Evolutionary conservation across 1,140 invertebrate species (phyloP).

Genomic region (Zaprionus camerounensis): DNA sequence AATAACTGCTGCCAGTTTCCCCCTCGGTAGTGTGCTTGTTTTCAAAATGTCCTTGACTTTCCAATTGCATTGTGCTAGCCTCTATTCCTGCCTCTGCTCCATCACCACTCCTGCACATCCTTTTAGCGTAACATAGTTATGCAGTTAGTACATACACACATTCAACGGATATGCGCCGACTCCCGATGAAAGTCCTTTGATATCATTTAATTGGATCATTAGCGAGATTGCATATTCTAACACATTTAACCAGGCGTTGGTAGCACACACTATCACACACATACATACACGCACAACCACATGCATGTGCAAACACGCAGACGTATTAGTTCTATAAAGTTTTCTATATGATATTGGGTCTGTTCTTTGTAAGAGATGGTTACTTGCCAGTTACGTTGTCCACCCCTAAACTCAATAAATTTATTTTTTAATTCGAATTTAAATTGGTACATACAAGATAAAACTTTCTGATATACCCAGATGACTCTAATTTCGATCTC

Average conservation of each 20-base stretch:
- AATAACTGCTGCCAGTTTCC: constrained; percentile 9
- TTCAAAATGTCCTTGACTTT: constrained; percentile 50
- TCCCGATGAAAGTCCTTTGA: constrained; percentile 48
- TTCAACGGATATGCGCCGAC: not conserved
- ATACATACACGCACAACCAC: not conserved
- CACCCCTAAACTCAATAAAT: too few relatives aligned
- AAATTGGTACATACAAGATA: too few relatives aligned
- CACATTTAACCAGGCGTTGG: constrained; percentile 38
- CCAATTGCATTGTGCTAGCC: constrained; percentile 39
- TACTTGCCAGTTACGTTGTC: too few relatives aligned
- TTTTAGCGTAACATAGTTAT: constrained; percentile 1
- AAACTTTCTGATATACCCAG: too few relatives aligned
- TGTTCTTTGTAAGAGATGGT: constrained; percentile 9
- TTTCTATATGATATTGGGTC: not conserved
- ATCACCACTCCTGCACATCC: not conserved
- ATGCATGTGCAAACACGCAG: not conserved
- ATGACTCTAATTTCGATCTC: too few relatives aligned
- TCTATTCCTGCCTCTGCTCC: not conserved
- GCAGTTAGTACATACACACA: not conserved
- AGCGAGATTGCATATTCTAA: constrained; percentile 66
- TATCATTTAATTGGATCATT: constrained; percentile 67
- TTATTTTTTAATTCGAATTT: too few relatives aligned
- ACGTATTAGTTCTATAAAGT: constrained; percentile 5
- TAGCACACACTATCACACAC: too few relatives aligned
- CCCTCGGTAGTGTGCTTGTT: constrained; percentile 30